phyloP scores from a whole-genome alignment of 2,797 vertebrate genomes.

The Hapalemur alaotrensis region DNA sequence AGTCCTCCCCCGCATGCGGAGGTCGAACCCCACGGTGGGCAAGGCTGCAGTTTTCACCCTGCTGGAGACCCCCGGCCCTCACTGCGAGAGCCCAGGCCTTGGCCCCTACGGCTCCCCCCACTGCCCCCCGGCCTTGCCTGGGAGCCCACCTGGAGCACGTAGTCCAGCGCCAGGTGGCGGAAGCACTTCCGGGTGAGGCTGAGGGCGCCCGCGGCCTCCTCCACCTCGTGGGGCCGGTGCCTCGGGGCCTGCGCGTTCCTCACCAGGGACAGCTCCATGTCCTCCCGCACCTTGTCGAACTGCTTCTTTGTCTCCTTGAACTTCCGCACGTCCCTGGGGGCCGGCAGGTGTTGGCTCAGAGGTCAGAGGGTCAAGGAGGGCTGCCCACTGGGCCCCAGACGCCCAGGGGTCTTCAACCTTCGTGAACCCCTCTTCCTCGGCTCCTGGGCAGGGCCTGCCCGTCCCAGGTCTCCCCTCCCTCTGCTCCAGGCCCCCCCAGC shows the following conservation, averaged over 20 bases:
- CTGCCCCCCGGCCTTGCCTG: background rate
- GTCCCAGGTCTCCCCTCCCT: background rate
- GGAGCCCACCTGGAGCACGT: conserved; percentile 92
- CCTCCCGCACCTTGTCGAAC: conserved; percentile 95
- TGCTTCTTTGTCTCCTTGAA: conserved; percentile 99
- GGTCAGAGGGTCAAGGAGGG: background rate
- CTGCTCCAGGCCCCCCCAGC: too few relatives aligned
- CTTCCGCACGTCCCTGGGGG: conserved; percentile 92
- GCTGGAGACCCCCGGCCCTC: background rate
- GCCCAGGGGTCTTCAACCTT: background rate
- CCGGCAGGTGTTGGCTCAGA: background rate
- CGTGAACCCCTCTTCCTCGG: background rate
- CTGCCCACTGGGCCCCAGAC: accelerated
- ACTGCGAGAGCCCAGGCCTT: background rate
- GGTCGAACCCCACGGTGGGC: accelerated
- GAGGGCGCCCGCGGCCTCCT: conserved; percentile 93
- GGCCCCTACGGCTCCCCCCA: background rate
- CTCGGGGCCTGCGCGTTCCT: conserved; percentile 96
- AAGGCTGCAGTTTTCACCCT: background rate
- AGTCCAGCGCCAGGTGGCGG: conserved; percentile 95
- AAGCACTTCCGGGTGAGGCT: conserved; percentile 96
- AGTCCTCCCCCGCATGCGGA: background rate
- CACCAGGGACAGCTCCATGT: conserved; percentile 96
- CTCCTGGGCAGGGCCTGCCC: background rate
- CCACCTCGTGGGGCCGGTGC: conserved; percentile 96